Evolutionary conservation across 1,140 invertebrate species (phyloP).

Genomic region (Lucilia sericata): DNA sequence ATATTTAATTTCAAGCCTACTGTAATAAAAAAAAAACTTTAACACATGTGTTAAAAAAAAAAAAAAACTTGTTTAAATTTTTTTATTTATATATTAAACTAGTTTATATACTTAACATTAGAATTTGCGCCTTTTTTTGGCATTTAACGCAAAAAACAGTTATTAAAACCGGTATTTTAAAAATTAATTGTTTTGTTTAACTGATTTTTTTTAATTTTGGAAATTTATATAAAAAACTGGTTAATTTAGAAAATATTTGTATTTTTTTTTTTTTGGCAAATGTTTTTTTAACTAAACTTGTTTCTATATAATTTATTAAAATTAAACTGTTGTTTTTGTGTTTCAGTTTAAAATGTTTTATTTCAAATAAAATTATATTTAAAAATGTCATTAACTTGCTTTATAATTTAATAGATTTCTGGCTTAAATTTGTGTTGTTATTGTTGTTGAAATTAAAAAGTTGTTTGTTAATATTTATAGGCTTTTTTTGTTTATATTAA

Average conservation of each 20-base stretch:
- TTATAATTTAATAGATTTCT: too few relatives aligned
- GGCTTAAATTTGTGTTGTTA: too few relatives aligned
- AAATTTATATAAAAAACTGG: background rate
- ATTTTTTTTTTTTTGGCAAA: background rate
- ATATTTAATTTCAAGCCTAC: slow-evolving; percentile 21
- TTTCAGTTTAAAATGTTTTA: background rate
- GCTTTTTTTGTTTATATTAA: background rate
- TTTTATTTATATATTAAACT: background rate
- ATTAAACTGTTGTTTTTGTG: background rate
- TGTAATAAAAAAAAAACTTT: background rate
- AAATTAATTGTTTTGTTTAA: slow-evolving; percentile 50
- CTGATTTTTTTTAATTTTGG: background rate
- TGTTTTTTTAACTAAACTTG: background rate
- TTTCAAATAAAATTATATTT: background rate
- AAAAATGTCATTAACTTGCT: too few relatives aligned
- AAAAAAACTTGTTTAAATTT: background rate
- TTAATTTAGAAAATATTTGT: too few relatives aligned
- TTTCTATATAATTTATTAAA: slow-evolving; percentile 59
- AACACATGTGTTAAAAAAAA: background rate
- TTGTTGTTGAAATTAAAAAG: too few relatives aligned
- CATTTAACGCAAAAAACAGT: background rate
- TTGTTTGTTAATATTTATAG: background rate
- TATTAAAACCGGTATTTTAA: slow-evolving; percentile 38
- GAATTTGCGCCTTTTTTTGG: background rate
- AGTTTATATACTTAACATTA: slow-evolving; percentile 6